Evolutionary conservation across 2,888 invertebrate species (phyloP).

Genomic region (Margaritifera margaritifera): DNA sequence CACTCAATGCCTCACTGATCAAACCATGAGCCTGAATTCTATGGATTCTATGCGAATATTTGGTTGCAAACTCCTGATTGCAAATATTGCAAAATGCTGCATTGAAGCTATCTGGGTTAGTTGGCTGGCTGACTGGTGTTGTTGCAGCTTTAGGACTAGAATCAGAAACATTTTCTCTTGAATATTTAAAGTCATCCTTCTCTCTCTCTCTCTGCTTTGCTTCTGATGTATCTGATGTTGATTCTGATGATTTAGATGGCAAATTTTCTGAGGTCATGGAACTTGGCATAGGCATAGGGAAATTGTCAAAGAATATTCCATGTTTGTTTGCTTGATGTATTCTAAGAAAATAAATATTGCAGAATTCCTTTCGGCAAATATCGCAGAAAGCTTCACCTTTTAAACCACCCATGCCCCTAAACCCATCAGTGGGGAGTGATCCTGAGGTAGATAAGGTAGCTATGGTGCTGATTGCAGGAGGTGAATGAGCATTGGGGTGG

Average conservation of each 20-base stretch:
- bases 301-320: conserved; percentile 58
- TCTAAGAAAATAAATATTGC: conserved; percentile 70
- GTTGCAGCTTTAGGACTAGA: conserved; percentile 50
- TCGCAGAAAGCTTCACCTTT: conserved; percentile 90
- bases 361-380: conserved; percentile 81
- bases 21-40: conserved; percentile 66
- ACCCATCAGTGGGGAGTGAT: conserved; percentile 38
- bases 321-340: conserved; percentile 72
- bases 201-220: conserved; percentile 31
- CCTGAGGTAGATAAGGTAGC: conserved; percentile 40
- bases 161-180: conserved; percentile 41
- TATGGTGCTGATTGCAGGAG: conserved; percentile 30
- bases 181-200: conserved; percentile 17
- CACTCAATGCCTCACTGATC: conserved; percentile 52
- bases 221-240: conserved; percentile 45
- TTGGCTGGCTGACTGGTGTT: conserved; percentile 38
- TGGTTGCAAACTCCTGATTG: conserved; percentile 90
- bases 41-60: conserved; percentile 78
- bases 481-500: conserved; percentile 32
- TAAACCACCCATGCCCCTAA: conserved; percentile 53
- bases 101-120: conserved; percentile 37
- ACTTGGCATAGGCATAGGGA: conserved; percentile 33
- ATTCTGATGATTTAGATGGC: conserved; percentile 41
- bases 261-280: conserved; percentile 36
- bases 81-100: conserved; percentile 59